phyloP scores from a whole-genome alignment of 2,113 vertebrate genomes.

The Macquaria australasica region DNA sequence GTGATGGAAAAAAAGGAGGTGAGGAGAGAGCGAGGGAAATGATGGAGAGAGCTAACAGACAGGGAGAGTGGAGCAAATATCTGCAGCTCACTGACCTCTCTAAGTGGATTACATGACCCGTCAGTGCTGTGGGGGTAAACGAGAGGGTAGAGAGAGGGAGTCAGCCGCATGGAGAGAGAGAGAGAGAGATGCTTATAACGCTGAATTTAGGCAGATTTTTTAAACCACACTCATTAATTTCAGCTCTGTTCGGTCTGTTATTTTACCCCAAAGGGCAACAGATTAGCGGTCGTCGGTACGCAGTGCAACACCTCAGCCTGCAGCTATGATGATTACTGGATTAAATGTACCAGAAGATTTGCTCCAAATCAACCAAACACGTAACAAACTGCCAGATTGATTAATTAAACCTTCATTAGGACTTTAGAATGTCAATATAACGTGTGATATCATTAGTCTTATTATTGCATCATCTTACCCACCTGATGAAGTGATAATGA shows the following conservation, averaged over 20 bases:
- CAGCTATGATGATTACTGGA: neutral
- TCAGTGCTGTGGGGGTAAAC: constrained; percentile 37
- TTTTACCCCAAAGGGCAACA: neutral
- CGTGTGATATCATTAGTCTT: no score
- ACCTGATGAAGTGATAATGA: neutral
- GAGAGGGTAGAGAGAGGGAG: neutral
- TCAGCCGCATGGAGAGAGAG: neutral
- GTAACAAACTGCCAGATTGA: neutral
- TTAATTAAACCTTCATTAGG: neutral
- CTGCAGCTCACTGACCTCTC: constrained; percentile 77
- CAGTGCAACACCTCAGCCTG: neutral
- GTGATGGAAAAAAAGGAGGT: constrained; percentile 5
- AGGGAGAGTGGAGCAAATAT: constrained; percentile 63
- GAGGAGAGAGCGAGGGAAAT: constrained; percentile 14
- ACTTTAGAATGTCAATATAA: neutral
- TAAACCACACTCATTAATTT: neutral
- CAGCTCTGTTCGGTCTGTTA: neutral
- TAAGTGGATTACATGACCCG: constrained; percentile 78
- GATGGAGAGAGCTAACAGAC: constrained; percentile 36
- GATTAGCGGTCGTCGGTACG: no score
- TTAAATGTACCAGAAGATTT: neutral
- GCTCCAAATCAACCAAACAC: neutral
- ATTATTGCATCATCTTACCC: neutral
- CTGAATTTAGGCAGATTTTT: neutral
- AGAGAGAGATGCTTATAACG: constrained; percentile 22